Base-by-base conservation (phyloP, 64 coral and sea anemone species). In the Acropora yongei region DNA sequence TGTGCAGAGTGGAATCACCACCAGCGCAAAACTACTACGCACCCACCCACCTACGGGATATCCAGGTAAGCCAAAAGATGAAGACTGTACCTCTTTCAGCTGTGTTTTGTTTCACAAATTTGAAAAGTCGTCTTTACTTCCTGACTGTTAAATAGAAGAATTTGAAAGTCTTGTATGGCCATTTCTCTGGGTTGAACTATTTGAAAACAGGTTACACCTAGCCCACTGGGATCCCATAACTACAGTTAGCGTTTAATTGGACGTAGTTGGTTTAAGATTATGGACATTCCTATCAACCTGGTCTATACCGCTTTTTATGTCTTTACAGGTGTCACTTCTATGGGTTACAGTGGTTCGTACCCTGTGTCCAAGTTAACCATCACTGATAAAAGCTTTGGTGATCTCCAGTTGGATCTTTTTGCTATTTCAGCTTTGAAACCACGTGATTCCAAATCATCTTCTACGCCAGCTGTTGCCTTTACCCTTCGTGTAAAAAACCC, bases 341-440 rank as follows among this genome's bases (percentile, higher is more conserved):
- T 97, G 40, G 87, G 88, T 8, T 97, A 97, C 41, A 94, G 88
- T 44, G 95, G 95, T 48, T 88, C 95, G 8, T 97, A 88, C 57
- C 95, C 95, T 16, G 92, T 97, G 72, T 91, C 91, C 61, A 97
- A 97, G 57, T 58, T 94, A 41, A 72, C 92, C 5, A 71, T 90
- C 66, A 18, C 6, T 11, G 82, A 84, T 45, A 8, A 84, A 69
- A 16, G 41, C n/a, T 71, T 84, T 66, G 82, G 82, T 44, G 82
- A 48, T 5, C 77, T 97, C 19, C 72, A 78, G 46, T 86, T 97
- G 46, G 95, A 97, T 49, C 48, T 97, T 77, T 97, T 91, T 75
- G 95, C 77, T 47, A 91, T 91, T 71, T 89, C 95, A 3, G 44
- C 88, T 1, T 93, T 94, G 53, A 92, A 97, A n/a, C 92, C 91